Base-by-base conservation (phyloP, 2,113 vertebrate genomes). In the Orthochromis indermauri region DNA sequence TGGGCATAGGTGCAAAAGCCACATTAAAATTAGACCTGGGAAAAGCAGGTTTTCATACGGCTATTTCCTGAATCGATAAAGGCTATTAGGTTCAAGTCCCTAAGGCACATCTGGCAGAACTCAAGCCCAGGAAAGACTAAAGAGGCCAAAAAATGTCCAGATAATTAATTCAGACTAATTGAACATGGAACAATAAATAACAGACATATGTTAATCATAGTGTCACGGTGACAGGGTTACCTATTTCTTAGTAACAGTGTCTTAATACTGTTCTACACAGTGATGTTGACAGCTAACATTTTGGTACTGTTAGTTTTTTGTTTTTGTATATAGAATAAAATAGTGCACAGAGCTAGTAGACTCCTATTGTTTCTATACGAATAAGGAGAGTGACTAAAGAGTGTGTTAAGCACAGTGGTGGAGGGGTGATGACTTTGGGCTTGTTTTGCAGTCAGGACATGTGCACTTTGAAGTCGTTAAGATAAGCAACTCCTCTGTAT, bases 11-110 rank as follows among this genome's bases (percentile, higher is more conserved):
- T 84, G 91, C 90, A 91, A 90, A 92, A 93, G 89, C 55, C 86
- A 90, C 89, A 94, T 95, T 93, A 92, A 94, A 94, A 92, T 89
- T 87, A 94, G 91, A 94, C 86, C 86, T 47, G 87, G 85, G 89
- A 76, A 88, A 92, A 91, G 89, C 78, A 90, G 90, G 86, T 92
- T 94, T 93, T 90, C 90, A 89, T 89, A 82, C 4, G 9, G 87
- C 91, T 86, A 45, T 84, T 81, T 90, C 90, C 82, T 87, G 61
- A 91, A 94, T 94, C 92, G 82, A 94, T 95, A 91, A 90, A 93
- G 91, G 92, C 88, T 85, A 91, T 92, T 91, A 92, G 92, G 93
- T 91, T 83, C 82, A 61, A 78, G 83, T 93, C 91, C 84, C 90
- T 4, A 9, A 61, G 88, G 90, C 57, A 55, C 45, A 51, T 81